A percentile compares a stretch with the other conserved stretches of the same genome.
These are phyloP conservation scores for Tetramorium parvispinum DNA, from an alignment of 1,140 invertebrate genomes.

Conservation along the genomic window DNA sequence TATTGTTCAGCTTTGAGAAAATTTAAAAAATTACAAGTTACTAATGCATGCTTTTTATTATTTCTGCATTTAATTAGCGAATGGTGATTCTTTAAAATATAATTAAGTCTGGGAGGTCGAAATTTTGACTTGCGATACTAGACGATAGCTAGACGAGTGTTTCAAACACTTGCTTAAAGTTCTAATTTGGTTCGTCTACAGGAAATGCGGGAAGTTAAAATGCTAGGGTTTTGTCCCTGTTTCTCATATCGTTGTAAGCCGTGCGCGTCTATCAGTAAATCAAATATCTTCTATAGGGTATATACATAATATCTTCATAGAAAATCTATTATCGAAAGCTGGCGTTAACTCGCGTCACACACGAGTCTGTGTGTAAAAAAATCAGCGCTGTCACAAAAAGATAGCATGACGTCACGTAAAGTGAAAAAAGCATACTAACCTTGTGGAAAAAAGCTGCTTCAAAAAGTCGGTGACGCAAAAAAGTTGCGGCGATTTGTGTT, in stretches of 20 bases:
- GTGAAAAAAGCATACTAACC: conserved; percentile 79
- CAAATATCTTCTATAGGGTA: neutral
- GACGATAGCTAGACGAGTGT: neutral
- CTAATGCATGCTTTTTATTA: neutral
- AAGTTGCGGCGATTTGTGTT: conserved; percentile 47
- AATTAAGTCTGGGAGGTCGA: too few species aligned
- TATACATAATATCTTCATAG: neutral
- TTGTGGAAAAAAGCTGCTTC: conserved; percentile 78
- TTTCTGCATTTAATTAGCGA: neutral
- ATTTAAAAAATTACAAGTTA: too few species aligned
- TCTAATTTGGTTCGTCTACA: neutral
- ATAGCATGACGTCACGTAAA: conserved; percentile 68
- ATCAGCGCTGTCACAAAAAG: conserved; percentile 46
- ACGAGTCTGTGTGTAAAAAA: conserved; percentile 30
- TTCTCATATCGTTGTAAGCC: conserved; percentile 57
- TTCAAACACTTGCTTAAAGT: conserved; percentile 10
- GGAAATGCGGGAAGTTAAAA: conserved; percentile 16
- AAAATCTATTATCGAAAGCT: conserved; percentile 43
- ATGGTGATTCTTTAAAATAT: neutral
- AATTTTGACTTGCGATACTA: too few species aligned
- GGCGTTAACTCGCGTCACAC: conserved; percentile 27
- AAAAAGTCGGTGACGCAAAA: conserved; percentile 73
- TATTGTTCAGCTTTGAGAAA: neutral
- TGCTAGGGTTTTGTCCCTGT: conserved; percentile 58
- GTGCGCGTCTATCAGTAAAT: conserved; percentile 53